Conservation (phyloP, 2,797 vertebrate genomes). For the Fratercula arctica region DNA sequence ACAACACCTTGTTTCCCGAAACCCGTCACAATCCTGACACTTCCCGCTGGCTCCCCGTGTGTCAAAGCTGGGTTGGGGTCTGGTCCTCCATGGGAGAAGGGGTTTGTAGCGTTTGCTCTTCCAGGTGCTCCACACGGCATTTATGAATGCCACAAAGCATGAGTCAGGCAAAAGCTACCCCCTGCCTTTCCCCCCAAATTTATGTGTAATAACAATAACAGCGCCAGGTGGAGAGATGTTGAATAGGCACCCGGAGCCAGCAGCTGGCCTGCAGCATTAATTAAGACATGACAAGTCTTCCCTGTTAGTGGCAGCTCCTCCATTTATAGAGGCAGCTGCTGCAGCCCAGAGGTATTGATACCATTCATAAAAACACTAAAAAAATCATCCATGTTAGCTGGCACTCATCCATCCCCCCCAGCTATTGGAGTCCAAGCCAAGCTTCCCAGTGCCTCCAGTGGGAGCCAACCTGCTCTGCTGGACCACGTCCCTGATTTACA, state of each 20-base stretch:
- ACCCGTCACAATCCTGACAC: rapidly evolving
- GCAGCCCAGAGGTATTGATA: neutral
- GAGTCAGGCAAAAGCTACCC: neutral
- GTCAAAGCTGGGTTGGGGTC: neutral
- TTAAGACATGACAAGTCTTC: neutral
- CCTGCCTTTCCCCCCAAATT: neutral
- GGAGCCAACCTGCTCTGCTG: neutral
- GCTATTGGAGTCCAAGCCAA: neutral
- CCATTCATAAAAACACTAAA: neutral
- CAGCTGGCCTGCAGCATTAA: neutral
- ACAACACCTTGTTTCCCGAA: neutral
- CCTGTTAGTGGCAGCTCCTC: neutral
- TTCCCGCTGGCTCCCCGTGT: rapidly evolving
- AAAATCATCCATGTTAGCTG: neutral
- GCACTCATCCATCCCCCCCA: neutral
- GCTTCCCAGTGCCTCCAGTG: neutral
- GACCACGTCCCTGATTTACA: neutral
- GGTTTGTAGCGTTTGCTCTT: neutral
- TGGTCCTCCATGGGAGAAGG: neutral
- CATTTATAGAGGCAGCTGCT: neutral
- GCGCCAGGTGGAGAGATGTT: neutral
- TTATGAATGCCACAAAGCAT: neutral
- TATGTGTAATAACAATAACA: neutral
- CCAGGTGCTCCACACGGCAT: neutral
- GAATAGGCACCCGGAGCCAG: neutral